Evolutionary conservation across 1,140 invertebrate species (phyloP), one percentile per base, ranked within the genome.

Genomic region (Spodoptera frugiperda): DNA sequence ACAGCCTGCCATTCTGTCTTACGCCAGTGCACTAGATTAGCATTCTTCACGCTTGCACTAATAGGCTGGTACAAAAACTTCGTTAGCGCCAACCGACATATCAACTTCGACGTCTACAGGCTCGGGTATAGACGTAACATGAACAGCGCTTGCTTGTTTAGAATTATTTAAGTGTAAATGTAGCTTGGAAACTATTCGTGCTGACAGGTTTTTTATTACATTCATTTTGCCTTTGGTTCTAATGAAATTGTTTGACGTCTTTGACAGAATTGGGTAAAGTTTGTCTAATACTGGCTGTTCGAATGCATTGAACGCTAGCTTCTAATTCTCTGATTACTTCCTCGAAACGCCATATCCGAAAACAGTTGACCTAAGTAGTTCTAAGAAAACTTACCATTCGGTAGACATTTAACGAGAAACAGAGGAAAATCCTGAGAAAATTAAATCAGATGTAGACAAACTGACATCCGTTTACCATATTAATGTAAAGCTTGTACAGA

Each of bases 1-100:
- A 67, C 63, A 49, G 63, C 15, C 19, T 57, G 54, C 19, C 54
- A 14, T 17, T 25, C 15, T 68, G 65, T 68, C 25, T 68, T 68
- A 53, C 65, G 48, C 48, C n/a, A 51, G 46, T 17, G 12, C 14
- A 68, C 30, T 53, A 17, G 49, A 68, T 68, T 68, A 53, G 65
- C 46, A 68, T 68, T 68, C 65, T 68, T 68, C 65, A 68, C 65
- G 65, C 65, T 68, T 25, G 21, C 1, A 10, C 65, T 67, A 67
- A 49, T 67, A 67, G 48, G 65, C 3, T 11, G 3, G 48, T 14
- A 67, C 65, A 68, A 68, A 68, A 68, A 68, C 65, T 68, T 68
- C 21, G 65, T 68, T 68, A 68, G 65, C 49, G 65, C 44, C 19
- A 44, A 48, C 10, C 63, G 44, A 49, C 39, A 25, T 67, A 48